These are phyloP conservation scores for Bellardia pandia DNA, from an alignment of 2,888 invertebrate species.

Conservation along the genomic window DNA sequence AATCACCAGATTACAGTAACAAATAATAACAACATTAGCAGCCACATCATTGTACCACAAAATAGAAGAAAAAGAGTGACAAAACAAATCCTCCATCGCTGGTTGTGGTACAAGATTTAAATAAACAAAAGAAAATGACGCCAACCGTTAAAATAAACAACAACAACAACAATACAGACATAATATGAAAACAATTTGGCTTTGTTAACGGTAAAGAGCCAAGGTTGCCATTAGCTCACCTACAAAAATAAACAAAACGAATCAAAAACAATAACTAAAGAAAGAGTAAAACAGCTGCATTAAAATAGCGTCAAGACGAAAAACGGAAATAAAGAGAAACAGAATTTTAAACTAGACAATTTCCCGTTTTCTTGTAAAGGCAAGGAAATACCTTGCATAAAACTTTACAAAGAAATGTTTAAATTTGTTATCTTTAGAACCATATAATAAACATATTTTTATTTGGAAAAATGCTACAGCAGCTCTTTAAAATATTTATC, in stretches of 20 bases:
- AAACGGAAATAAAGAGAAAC: constrained; percentile 38
- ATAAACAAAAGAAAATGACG: constrained; percentile 29
- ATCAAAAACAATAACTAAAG: neutral
- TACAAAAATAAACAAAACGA: constrained; percentile 2
- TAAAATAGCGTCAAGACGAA: neutral
- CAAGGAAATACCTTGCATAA: neutral
- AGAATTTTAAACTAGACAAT: constrained; percentile 44
- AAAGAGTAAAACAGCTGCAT: neutral
- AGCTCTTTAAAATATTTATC: neutral
- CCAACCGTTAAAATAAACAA: constrained; percentile 23
- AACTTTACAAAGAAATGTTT: neutral
- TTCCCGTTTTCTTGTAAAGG: constrained; percentile 17
- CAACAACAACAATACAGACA: neutral
- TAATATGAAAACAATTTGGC: constrained; percentile 32
- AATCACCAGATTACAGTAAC: neutral
- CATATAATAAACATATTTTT: neutral
- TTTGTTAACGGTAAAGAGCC: constrained; percentile 27
- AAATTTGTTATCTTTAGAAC: no score
- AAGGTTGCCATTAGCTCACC: constrained; percentile 18
- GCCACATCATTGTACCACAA: neutral
- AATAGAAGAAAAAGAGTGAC: neutral
- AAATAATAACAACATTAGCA: neutral
- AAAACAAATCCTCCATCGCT: neutral
- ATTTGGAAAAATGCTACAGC: neutral
- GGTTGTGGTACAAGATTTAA: neutral